Evolutionary conservation across 2,888 invertebrate species (phyloP).

Genomic region (Pristionchus exspectatus): DNA sequence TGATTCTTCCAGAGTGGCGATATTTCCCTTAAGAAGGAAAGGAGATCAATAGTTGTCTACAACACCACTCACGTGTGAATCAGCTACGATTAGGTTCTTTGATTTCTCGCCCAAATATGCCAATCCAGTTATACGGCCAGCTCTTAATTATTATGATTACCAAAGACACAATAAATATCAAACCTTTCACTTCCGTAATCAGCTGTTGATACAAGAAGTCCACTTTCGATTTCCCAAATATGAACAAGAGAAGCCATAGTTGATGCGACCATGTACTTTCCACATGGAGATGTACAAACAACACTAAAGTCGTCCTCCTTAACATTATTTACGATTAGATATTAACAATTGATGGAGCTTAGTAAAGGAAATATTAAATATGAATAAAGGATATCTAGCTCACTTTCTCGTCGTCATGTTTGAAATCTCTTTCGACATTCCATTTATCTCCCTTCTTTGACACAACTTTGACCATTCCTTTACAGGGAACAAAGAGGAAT

Average conservation of each 20-base stretch:
- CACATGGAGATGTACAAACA: constrained; percentile 56
- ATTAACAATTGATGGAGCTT: too few relatives aligned
- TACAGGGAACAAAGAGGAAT: constrained; percentile 59
- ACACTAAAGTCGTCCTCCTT: constrained; percentile 55
- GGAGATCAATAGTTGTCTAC: background rate
- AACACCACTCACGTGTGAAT: constrained; percentile 17
- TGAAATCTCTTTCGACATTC: constrained; percentile 22
- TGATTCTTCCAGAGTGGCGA: background rate
- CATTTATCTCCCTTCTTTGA: constrained; percentile 35
- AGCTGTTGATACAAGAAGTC: constrained; percentile 50
- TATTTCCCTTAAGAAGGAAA: background rate
- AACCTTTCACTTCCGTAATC: constrained; percentile 57
- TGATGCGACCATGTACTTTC: constrained; percentile 60
- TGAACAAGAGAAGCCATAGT: constrained; percentile 59
- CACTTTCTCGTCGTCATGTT: background rate
- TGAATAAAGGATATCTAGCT: background rate
- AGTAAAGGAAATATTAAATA: too few relatives aligned
- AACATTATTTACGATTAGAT: background rate
- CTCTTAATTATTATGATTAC: constrained; percentile 20
- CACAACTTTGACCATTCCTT: constrained; percentile 57
- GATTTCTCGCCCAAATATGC: constrained; percentile 15
- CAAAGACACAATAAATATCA: background rate
- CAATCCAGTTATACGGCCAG: constrained; percentile 32
- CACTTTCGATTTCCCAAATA: constrained; percentile 60
- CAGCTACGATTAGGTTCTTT: background rate